Base-by-base conservation (phyloP, 2,888 invertebrate species). In the Agrilus mali region DNA sequence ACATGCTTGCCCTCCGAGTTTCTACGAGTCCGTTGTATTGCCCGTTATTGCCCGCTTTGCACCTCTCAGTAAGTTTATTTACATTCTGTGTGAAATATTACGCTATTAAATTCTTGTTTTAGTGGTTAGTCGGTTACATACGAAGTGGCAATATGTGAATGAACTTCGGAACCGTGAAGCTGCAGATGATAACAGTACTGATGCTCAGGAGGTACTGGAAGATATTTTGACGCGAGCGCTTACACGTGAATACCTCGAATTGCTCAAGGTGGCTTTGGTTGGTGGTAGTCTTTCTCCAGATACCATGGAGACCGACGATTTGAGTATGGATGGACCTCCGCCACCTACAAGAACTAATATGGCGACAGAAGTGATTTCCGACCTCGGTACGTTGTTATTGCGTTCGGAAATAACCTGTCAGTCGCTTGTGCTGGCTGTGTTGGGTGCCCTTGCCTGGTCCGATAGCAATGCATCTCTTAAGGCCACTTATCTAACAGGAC, bases 171-270 rank as follows among this genome's bases (percentile, higher is more conserved):
- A 85, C 60, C 77, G 82, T 2, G 85, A 86, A 22, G 80, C 80
- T 41, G 69, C 85, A 10, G 85, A 82, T 50, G 84, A 85, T 53
- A 84, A 86, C 51, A 75, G 74, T 33, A 79, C 81, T 41, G 83
- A 86, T 59, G 78, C 83, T 2, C 86, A 86, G 60, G 89, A 89
- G 63, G 83, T 89, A 2, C 69, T 89, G 2, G 86, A 89, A 57
- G 88, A 89, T 57, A 86, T 88, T 70, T 69, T 94, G 39, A 86
- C 89, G 47, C 72, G 92, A 45, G 84, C 86, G 45, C 67, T 93
- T 43, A 89, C 92, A 0, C 74, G 90, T 46, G 94, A 94, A 63
- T 88, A 93, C 60, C 67, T 94, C 20, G 92, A 92, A 54, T 77
- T 93, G 2, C 64, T 93, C 0, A 66, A 77, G 68, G 78, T 82